phyloP scores from a whole-genome alignment of 2,113 vertebrate species.

The Grammomys surdaster region DNA sequence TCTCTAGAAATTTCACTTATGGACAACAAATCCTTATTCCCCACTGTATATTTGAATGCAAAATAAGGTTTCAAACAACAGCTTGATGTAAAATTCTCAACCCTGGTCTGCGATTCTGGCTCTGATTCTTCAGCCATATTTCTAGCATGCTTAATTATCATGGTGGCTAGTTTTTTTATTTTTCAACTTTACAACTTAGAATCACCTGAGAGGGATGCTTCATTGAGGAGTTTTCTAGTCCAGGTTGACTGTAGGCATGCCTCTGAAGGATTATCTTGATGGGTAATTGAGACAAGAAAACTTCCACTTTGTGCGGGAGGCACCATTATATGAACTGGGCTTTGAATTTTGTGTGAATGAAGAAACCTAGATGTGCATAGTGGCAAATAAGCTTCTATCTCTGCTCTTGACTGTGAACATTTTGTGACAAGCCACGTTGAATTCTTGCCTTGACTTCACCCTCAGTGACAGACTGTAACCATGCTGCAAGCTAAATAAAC shows the following conservation, averaged over 20 bases:
- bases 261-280: background rate
- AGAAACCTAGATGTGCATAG: background rate
- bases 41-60: background rate
- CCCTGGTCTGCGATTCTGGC: background rate
- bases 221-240: background rate
- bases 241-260: background rate
- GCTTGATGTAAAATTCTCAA: background rate
- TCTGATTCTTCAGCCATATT: background rate
- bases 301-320: background rate
- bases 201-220: background rate
- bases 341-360: background rate
- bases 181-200: too few species aligned
- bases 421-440: background rate
- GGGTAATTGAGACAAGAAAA: background rate
- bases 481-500: background rate
- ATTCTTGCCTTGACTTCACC: background rate
- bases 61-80: background rate
- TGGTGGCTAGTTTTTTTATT: background rate
- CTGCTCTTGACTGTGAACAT: background rate
- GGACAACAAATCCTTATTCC: background rate
- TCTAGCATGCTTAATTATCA: background rate
- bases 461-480: too few species aligned
- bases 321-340: background rate
- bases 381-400: background rate
- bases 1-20: background rate